A percentile compares a stretch with the other conserved stretches of the same genome.
phyloP scores from a whole-genome alignment of 2,797 vertebrate genomes.

The Sternotherus odoratus region DNA sequence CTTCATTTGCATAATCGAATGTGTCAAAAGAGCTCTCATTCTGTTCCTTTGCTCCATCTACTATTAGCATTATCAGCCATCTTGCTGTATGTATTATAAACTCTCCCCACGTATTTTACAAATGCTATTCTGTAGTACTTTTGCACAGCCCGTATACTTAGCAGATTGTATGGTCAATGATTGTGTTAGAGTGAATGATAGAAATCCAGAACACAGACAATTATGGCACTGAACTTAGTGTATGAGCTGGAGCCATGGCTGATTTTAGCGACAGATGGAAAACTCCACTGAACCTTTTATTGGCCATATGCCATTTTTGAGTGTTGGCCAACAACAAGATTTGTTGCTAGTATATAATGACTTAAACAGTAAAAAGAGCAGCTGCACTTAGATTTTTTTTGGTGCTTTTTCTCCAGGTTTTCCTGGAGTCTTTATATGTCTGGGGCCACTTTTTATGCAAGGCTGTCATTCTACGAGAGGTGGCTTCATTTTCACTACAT shows the following conservation, averaged over 20 bases:
- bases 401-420: conserved; percentile 68
- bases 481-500: conserved; percentile 32
- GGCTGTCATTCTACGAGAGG: conserved; percentile 42
- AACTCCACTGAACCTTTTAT: conserved; percentile 78
- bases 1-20: not conserved
- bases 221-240: conserved; percentile 59
- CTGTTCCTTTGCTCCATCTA: not conserved
- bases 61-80: not conserved
- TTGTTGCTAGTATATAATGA: conserved; percentile 84
- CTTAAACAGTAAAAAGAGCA: conserved; percentile 81
- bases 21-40: not conserved
- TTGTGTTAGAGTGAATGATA: conserved; percentile 58
- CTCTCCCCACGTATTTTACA: not conserved
- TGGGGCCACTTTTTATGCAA: conserved; percentile 47
- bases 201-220: conserved; percentile 55
- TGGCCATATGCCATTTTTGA: conserved; percentile 82
- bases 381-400: conserved; percentile 77
- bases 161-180: conserved; percentile 48
- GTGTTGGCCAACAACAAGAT: conserved; percentile 79
- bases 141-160: conserved; percentile 52
- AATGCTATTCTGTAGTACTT: not conserved
- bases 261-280: conserved; percentile 83
- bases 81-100: not conserved
- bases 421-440: conserved; percentile 57
- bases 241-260: conserved; percentile 53